These are phyloP conservation scores for Andricus grossulariae DNA, from an alignment of 1,140 invertebrate genomes.

Conservation along the genomic window DNA sequence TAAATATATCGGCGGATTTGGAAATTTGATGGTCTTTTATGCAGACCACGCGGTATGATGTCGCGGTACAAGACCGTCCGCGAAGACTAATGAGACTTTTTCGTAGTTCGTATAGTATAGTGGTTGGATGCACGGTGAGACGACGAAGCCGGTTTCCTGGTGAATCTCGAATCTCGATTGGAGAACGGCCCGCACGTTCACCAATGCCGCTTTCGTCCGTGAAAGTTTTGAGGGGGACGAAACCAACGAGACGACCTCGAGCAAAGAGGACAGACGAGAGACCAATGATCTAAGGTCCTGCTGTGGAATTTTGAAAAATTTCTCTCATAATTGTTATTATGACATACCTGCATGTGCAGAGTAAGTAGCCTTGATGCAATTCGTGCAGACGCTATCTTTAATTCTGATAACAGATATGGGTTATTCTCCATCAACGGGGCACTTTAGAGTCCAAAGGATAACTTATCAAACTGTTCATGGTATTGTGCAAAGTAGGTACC, in stretches of 20 bases:
- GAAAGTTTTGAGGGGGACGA: neutral
- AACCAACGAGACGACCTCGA: slow-evolving; percentile 8
- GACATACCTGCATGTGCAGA: too few species aligned
- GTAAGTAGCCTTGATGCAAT: too few species aligned
- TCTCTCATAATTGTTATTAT: too few species aligned
- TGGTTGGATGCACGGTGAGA: neutral
- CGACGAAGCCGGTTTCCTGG: slow-evolving; percentile 30
- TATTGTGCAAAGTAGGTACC: too few species aligned
- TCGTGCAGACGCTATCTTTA: too few species aligned
- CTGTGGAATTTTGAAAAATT: neutral
- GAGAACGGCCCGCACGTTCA: slow-evolving; percentile 31
- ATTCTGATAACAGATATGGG: too few species aligned
- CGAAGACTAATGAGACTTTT: neutral
- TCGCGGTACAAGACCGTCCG: neutral
- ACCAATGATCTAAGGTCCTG: neutral
- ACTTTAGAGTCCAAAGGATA: too few species aligned
- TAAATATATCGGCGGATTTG: too few species aligned
- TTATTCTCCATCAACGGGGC: too few species aligned
- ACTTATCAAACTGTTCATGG: too few species aligned
- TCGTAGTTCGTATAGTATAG: neutral
- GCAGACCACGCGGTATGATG: slow-evolving; percentile 8
- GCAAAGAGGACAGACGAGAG: neutral
- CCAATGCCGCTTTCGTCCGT: slow-evolving; percentile 17
- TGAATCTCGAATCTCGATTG: slow-evolving; percentile 38
- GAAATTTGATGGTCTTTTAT: too few species aligned